These are phyloP conservation scores for Cephalopterus ornatus DNA, from an alignment of 2,113 vertebrate genomes.

Conservation along the genomic window DNA sequence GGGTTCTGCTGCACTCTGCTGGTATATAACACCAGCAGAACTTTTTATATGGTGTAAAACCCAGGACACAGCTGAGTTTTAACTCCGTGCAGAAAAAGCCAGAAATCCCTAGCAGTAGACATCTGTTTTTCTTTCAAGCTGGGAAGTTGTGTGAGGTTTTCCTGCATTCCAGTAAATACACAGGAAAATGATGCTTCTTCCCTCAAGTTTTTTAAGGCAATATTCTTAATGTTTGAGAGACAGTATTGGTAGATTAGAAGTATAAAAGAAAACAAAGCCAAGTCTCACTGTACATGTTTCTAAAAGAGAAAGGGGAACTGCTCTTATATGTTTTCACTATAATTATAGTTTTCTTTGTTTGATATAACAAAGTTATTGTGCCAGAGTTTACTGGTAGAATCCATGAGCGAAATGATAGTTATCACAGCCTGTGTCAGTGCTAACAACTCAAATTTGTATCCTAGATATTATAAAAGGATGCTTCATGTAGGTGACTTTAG, in stretches of 20 bases:
- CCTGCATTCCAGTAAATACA: neutral
- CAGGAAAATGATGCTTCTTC: neutral
- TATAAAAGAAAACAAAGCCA: neutral
- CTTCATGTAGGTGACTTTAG: neutral
- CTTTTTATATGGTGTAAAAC: neutral
- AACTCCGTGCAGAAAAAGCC: neutral
- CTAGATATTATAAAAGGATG: neutral
- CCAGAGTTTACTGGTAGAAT: neutral
- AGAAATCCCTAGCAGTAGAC: neutral
- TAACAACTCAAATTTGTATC: neutral
- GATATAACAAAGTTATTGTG: neutral
- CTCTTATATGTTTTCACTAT: neutral
- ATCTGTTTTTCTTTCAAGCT: neutral
- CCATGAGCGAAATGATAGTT: neutral
- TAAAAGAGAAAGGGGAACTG: neutral
- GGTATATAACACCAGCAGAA: neutral
- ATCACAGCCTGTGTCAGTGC: neutral
- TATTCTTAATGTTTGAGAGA: neutral
- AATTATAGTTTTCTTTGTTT: neutral
- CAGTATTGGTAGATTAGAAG: neutral
- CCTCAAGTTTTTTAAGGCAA: neutral
- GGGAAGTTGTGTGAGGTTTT: neutral
- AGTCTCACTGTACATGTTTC: neutral
- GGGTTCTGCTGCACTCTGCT: conserved; percentile 59
- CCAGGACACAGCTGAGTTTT: neutral